phyloP scores from a whole-genome alignment of 1,140 invertebrate genomes.

The Sitodiplosis mosellana region DNA sequence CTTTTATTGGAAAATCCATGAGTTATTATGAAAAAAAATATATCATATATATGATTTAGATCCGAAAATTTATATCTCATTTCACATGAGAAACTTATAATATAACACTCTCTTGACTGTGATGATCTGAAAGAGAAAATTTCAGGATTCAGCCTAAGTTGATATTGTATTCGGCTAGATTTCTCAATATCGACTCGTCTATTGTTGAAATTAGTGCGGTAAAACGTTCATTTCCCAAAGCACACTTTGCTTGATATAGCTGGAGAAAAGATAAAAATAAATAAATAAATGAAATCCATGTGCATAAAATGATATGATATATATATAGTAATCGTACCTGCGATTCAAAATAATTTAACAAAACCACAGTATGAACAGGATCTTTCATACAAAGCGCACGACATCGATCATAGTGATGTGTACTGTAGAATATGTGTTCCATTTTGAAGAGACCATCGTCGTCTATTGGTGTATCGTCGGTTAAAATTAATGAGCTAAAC shows the following conservation, averaged over 20 bases:
- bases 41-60: no score
- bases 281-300: conserved; percentile 5
- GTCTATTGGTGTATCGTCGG: conserved; percentile 20
- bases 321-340: conserved; percentile 31
- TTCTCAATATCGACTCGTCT: conserved; percentile 42
- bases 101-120: no score
- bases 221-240: conserved; percentile 45
- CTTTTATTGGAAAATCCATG: no score
- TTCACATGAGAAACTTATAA: no score
- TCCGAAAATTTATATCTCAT: no score
- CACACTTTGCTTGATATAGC: conserved; percentile 40
- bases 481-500: conserved; percentile 17
- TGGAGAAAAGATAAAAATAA: conserved; percentile 25
- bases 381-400: conserved; percentile 40
- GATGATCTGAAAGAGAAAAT: no score
- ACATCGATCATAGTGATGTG: conserved; percentile 28
- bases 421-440: conserved; percentile 19
- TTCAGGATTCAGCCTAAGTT: no score
- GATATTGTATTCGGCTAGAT: conserved; percentile 41
- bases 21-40: no score
- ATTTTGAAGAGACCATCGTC: conserved; percentile 7
- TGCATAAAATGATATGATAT: conserved; percentile 3
- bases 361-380: conserved; percentile 47
- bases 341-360: conserved; percentile 45
- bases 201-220: conserved; percentile 47